phyloP scores from a whole-genome alignment of 2,113 vertebrate genomes.

The Suncus etruscus region DNA sequence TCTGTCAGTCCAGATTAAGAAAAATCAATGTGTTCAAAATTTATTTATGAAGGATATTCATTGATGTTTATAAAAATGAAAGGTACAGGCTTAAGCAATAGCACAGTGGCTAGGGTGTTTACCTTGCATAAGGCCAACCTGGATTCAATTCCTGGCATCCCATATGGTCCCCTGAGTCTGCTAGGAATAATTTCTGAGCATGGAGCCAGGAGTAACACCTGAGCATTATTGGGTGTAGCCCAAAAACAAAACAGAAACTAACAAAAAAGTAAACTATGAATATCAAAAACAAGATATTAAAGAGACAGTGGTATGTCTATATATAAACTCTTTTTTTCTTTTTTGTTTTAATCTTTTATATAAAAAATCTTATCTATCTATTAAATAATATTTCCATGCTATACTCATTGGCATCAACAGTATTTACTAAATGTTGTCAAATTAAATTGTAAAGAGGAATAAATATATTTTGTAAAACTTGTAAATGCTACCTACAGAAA shows the following conservation, averaged over 20 bases:
- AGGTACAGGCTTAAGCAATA: too few relatives aligned
- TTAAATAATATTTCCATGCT: constrained; percentile 47
- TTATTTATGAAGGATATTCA: constrained; percentile 19
- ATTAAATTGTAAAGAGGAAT: constrained; percentile 11
- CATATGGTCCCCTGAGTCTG: too few relatives aligned
- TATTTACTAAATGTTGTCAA: constrained; percentile 9
- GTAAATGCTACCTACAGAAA: not conserved
- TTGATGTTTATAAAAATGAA: not conserved
- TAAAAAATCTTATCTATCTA: constrained; percentile 43
- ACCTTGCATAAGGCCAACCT: too few relatives aligned
- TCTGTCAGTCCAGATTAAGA: too few relatives aligned
- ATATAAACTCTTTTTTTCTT: constrained; percentile 31
- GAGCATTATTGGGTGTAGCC: too few relatives aligned
- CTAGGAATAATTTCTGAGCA: too few relatives aligned
- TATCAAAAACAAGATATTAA: constrained; percentile 31
- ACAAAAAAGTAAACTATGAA: constrained; percentile 16
- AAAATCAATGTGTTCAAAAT: not conserved
- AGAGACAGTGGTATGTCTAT: not conserved
- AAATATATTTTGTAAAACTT: constrained; percentile 31
- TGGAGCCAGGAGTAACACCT: too few relatives aligned
- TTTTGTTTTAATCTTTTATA: too few relatives aligned
- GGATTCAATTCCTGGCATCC: too few relatives aligned
- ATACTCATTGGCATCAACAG: not conserved
- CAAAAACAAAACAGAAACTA: too few relatives aligned
- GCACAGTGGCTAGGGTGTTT: too few relatives aligned